Evolutionary conservation across 2,888 invertebrate genomes (phyloP).

Genomic region (Hirudinaria manillensis): DNA sequence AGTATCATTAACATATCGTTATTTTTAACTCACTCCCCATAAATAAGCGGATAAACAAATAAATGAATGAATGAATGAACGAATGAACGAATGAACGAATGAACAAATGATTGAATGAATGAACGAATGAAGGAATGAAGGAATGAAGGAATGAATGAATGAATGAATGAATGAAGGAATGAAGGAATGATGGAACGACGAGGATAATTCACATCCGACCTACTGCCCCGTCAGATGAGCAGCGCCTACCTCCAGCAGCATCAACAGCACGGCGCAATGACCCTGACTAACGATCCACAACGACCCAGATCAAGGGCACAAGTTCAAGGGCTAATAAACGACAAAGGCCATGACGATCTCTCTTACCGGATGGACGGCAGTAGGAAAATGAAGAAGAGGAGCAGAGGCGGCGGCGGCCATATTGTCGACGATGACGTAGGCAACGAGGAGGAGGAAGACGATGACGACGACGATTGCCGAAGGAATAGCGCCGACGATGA

Average conservation of each 20-base stretch:
- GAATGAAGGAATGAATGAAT: not conserved
- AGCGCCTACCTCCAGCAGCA: constrained; percentile 1
- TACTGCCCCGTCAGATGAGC: not conserved
- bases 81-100: constrained; percentile 4
- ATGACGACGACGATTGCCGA: not conserved
- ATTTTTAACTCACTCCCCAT: not conserved
- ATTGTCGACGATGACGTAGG: not conserved
- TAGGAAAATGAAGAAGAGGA: not conserved
- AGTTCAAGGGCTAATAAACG: constrained; percentile 13
- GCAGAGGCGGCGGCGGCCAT: not conserved
- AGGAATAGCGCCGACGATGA: not conserved
- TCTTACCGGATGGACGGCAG: constrained; percentile 4
- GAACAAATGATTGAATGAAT: constrained; percentile 1
- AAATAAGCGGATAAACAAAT: not conserved
- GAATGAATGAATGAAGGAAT: not conserved
- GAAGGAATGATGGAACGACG: not conserved
- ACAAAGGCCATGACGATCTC: constrained; percentile 3
- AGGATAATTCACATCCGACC: not conserved
- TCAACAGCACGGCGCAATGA: not conserved
- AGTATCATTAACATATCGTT: no score
- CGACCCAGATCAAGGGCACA: not conserved
- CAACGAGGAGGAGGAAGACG: not conserved
- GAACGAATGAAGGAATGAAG: not conserved
- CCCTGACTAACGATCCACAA: not conserved
- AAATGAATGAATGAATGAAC: not conserved